Conservation (phyloP, 2,888 invertebrate species). For the Portevinia maculata region DNA sequence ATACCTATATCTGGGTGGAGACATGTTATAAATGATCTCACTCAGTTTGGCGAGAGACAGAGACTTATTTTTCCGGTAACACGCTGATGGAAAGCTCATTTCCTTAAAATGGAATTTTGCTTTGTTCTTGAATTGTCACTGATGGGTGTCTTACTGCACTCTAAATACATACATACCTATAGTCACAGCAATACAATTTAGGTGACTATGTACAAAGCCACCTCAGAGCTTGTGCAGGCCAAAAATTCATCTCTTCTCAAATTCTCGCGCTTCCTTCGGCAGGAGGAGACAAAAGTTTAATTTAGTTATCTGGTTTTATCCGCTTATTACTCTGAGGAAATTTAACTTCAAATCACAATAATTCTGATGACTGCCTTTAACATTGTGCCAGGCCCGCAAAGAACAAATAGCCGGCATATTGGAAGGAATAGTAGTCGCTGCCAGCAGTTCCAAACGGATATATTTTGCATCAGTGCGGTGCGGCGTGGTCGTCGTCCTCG, state of each 20-base stretch:
- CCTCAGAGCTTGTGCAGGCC: conserved; percentile 37
- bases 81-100: conserved; percentile 16
- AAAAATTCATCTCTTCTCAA: conserved; percentile 9
- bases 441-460: conserved; percentile 34
- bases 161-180: not conserved
- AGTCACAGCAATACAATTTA: conserved; percentile 2
- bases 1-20: conserved; percentile 25
- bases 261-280: not conserved
- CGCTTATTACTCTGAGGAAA: conserved; percentile 35
- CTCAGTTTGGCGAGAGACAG: conserved; percentile 21
- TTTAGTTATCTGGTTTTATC: conserved; percentile 39
- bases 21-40: conserved; percentile 56
- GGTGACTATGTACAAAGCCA: conserved; percentile 46
- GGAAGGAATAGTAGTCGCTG: not conserved
- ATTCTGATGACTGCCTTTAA: conserved; percentile 66
- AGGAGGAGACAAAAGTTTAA: conserved; percentile 23
- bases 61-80: not conserved
- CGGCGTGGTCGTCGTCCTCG: conserved; percentile 28
- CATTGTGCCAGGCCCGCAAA: conserved; percentile 22
- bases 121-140: conserved; percentile 56
- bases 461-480: conserved; percentile 11
- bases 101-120: conserved; percentile 64
- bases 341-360: conserved; percentile 54
- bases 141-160: conserved; percentile 12
- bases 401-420: not conserved